A percentile compares a stretch with the other conserved stretches of the same genome.
Evolutionary conservation across 1,140 invertebrate species (phyloP).

Genomic region (Vanessa tameamea): DNA sequence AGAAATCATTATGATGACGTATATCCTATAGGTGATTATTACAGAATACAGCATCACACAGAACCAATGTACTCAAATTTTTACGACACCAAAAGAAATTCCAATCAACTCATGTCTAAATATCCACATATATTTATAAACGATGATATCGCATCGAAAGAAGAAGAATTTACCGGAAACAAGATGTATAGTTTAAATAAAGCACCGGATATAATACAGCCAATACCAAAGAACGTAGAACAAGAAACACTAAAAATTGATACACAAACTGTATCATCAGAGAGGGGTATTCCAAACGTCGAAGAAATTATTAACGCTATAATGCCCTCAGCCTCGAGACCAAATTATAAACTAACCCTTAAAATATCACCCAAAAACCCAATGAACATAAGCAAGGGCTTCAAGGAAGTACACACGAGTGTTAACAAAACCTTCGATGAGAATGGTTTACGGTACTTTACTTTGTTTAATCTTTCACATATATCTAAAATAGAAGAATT

Average conservation of each 20-base stretch:
- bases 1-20: constrained; percentile 38
- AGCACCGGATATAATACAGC: constrained; percentile 32
- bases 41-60: constrained; percentile 31
- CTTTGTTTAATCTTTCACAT: constrained; percentile 65
- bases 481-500: constrained; percentile 66
- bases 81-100: constrained; percentile 39
- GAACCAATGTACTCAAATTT: constrained; percentile 33
- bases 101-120: constrained; percentile 58
- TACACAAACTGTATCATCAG: background rate
- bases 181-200: constrained; percentile 11
- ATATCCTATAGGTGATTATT: constrained; percentile 35
- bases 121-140: constrained; percentile 72
- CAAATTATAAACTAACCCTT: constrained; percentile 61
- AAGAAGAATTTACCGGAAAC: constrained; percentile 41
- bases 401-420: constrained; percentile 70
- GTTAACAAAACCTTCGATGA: constrained; percentile 68
- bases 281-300: constrained; percentile 38
- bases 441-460: constrained; percentile 60
- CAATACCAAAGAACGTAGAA: constrained; percentile 14
- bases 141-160: constrained; percentile 47
- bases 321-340: constrained; percentile 36
- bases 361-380: constrained; percentile 65
- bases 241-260: constrained; percentile 15
- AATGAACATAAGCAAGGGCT: constrained; percentile 48
- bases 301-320: constrained; percentile 54